Base-by-base conservation (phyloP, 2,797 vertebrate species). In the Betta splendens region DNA sequence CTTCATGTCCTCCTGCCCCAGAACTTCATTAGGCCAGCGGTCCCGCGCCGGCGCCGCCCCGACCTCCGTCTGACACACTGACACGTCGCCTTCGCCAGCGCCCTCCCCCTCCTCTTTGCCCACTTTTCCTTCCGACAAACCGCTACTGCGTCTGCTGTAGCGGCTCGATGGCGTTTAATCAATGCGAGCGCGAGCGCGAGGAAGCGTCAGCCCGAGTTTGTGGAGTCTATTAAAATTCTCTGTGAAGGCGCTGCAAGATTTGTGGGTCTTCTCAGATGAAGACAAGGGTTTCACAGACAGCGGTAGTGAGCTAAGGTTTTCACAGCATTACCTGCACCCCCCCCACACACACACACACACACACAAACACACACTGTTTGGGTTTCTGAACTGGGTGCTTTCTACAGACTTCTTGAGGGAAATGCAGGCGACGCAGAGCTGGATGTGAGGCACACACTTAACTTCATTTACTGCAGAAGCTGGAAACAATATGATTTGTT, bases 171-270 rank as follows among this genome's bases (percentile, higher is more conserved):
- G 69, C n/a, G 76, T 73, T 66, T 55, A 12, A 75, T 66, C 73
- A 77, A 62, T 67, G 39, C 25, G 63, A 69, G 21, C 21, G 50
- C 48, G 67, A 75, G 75, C 83, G 62, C 20, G 20, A 65, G 21
- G n/a, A 81, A 87, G 88, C 81, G 80, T 87, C 76, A 77, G 75
- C 78, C 82, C 64, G 64, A 77, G 61, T 72, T 79, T 64, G 60
- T 66, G 69, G n/a, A 77, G 74, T 66, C 75, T 85, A 86, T 85
- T 85, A 84, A 75, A 81, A 51, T 45, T 12, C 51, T 70, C 7
- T 25, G 35, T 64, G 28, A 54, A 38, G 68, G 58, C 63, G 64
- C 48, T 36, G 39, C 31, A 4, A 55, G 8, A 56, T 56, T 29
- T 46, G 23, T 15, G 3, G 5, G 29, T 56, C 11, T 50, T 12